Evolutionary conservation across 2,113 vertebrate species (phyloP).

Genomic region (Eublepharis macularius): DNA sequence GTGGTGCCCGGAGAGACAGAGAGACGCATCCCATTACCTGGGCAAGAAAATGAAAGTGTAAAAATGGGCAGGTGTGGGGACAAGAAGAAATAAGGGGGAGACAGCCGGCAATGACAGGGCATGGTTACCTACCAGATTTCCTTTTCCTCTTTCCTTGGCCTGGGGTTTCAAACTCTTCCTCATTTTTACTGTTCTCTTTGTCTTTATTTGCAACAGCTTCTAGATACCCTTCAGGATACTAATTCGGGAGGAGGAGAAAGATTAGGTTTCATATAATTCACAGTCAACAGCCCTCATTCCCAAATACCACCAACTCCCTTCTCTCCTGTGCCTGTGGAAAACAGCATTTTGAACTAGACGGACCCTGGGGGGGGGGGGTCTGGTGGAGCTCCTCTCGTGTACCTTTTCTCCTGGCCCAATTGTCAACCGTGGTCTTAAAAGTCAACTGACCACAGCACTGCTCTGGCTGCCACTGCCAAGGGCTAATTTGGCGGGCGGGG

Average conservation of each 20-base stretch:
- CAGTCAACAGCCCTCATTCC: neutral
- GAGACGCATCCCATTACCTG: conserved; percentile 40
- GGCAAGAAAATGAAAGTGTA: neutral
- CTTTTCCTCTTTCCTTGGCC: conserved; percentile 86
- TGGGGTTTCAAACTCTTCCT: conserved; percentile 72
- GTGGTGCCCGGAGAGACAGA: conserved; percentile 10
- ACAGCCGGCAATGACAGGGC: too few species aligned
- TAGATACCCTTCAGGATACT: conserved; percentile 97
- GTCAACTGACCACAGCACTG: neutral
- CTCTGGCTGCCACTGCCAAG: neutral
- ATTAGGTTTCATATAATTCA: neutral
- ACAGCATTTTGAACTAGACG: neutral
- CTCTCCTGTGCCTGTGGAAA: neutral
- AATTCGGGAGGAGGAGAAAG: neutral
- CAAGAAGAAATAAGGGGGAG: neutral
- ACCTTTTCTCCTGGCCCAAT: neutral
- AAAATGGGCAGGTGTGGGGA: neutral
- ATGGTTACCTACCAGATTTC: conserved; percentile 77
- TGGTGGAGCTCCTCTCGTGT: neutral
- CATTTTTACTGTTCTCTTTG: conserved; percentile 80
- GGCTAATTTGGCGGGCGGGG: neutral
- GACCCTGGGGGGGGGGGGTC: too few species aligned
- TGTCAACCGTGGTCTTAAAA: neutral
- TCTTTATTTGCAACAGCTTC: conserved; percentile 86
- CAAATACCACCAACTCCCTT: neutral